Evolutionary conservation across 2,797 vertebrate species (phyloP).

Genomic region (Pangasius mekongensis): DNA sequence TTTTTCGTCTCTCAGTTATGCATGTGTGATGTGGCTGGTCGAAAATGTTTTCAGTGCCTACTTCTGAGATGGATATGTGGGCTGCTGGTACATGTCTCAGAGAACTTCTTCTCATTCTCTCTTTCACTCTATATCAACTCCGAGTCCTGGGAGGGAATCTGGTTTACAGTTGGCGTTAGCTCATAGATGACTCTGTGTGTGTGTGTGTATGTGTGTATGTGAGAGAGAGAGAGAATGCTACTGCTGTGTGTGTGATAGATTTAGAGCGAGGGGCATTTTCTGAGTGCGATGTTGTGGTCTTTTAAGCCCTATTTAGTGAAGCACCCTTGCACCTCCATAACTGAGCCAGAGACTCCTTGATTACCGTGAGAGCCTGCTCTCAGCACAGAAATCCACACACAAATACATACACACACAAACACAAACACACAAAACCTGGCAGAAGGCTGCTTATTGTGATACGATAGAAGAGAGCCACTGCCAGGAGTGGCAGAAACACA

Average conservation of each 20-base stretch:
- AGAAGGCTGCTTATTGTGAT: constrained; percentile 45
- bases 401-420: constrained; percentile 12
- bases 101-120: neutral
- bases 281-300: constrained; percentile 16
- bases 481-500: constrained; percentile 18
- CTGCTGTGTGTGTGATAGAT: neutral
- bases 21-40: constrained; percentile 31
- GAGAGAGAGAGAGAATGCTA: neutral
- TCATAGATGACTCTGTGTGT: neutral
- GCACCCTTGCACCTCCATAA: constrained; percentile 33
- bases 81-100: constrained; percentile 21
- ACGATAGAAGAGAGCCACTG: constrained; percentile 37
- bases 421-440: constrained; percentile 32
- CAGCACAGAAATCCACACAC: constrained; percentile 31
- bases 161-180: neutral
- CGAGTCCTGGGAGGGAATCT: neutral
- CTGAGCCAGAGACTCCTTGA: constrained; percentile 35
- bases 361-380: constrained; percentile 35
- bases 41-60: constrained; percentile 13
- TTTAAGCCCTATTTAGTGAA: constrained; percentile 42
- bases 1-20: constrained; percentile 33
- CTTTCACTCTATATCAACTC: neutral
- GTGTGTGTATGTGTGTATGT: neutral
- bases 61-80: constrained; percentile 20
- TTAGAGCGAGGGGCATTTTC: neutral